Conservation (phyloP, 1,140 invertebrate species). For the Gryllus bimaculatus region DNA sequence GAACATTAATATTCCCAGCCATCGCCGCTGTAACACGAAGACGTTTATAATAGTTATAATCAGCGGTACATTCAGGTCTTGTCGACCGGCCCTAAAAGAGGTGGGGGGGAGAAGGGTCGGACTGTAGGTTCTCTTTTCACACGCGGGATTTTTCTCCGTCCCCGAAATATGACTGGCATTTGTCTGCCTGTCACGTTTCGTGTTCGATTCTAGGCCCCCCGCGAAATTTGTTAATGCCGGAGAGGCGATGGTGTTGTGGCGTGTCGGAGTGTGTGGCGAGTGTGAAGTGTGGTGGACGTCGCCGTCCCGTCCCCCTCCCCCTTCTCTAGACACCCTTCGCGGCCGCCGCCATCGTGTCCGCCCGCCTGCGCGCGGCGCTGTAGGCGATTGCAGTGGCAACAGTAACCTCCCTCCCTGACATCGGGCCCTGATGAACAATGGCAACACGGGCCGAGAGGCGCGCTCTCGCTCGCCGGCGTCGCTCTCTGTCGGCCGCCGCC, state of each 20-base stretch:
- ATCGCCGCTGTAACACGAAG: background rate
- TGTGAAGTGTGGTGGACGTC: background rate
- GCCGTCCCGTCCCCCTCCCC: background rate
- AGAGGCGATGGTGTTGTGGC: background rate
- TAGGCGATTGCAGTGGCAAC: no score
- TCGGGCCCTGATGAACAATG: conserved; percentile 14
- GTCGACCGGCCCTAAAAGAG: background rate
- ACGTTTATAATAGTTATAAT: conserved; percentile 6
- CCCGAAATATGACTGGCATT: background rate
- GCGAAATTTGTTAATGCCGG: background rate
- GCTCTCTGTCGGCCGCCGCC: background rate
- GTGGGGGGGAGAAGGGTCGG: background rate
- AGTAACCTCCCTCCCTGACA: background rate
- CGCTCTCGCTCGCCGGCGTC: background rate
- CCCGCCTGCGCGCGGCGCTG: no score
- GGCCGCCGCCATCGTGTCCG: background rate
- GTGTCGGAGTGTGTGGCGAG: background rate
- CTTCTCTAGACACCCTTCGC: background rate
- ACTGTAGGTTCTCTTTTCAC: background rate
- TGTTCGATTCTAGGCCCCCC: background rate
- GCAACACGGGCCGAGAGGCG: background rate
- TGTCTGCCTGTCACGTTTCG: background rate
- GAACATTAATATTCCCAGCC: background rate
- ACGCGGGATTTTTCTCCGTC: background rate
- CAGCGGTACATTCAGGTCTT: background rate